These are phyloP conservation scores for Phymorhynchus buccinoides DNA, from an alignment of 1,140 invertebrate species.

Conservation along the genomic window DNA sequence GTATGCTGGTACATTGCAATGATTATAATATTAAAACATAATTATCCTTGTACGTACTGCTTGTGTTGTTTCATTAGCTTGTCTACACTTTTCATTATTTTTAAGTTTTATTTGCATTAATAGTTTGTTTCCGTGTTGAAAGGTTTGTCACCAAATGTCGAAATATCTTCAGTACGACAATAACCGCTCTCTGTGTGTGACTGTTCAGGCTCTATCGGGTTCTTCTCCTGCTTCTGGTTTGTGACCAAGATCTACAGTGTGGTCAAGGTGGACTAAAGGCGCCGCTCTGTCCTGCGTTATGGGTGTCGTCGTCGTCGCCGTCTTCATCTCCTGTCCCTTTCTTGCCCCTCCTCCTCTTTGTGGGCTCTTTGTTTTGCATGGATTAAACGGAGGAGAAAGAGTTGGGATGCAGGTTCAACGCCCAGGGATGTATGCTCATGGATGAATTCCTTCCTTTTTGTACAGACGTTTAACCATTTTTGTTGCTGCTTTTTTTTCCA, in stretches of 20 bases:
- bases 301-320: background rate
- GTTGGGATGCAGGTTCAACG: background rate
- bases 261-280: constrained; percentile 93
- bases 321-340: background rate
- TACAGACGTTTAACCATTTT: background rate
- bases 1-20: too few species aligned
- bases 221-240: constrained; percentile 99
- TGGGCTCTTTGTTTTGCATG: background rate
- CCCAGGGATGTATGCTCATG: background rate
- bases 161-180: too few species aligned
- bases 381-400: background rate
- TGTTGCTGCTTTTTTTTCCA: too few species aligned
- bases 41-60: too few species aligned
- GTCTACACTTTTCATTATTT: too few species aligned
- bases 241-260: constrained; percentile 99
- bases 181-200: too few species aligned
- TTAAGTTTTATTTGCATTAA: too few species aligned
- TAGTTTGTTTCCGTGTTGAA: too few species aligned
- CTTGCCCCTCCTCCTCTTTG: background rate
- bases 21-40: too few species aligned
- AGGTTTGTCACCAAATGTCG: too few species aligned
- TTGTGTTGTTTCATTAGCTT: too few species aligned
- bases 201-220: constrained; percentile 92
- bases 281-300: background rate
- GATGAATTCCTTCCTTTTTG: background rate